Evolutionary conservation across 2,888 invertebrate species (phyloP).

Genomic region (Hipparchia sbordonii): DNA sequence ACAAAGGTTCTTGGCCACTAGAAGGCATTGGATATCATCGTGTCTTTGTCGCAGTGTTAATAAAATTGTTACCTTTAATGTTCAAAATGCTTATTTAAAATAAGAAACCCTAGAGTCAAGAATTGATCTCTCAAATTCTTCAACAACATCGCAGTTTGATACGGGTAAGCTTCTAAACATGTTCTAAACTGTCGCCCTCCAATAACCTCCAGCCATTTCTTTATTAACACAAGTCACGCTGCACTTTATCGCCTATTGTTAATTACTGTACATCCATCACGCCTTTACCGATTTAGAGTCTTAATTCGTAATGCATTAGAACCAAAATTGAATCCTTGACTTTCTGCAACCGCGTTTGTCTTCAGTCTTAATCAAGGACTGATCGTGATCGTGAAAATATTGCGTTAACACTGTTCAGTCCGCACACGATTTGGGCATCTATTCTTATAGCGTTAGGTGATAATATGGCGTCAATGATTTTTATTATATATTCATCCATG

Average conservation of each 20-base stretch:
- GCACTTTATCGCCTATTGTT: slow-evolving; percentile 27
- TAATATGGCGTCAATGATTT: background rate
- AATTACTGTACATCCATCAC: slow-evolving; percentile 17
- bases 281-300: background rate
- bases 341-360: background rate
- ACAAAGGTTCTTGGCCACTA: too few species aligned
- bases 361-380: slow-evolving; percentile 8
- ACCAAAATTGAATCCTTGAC: slow-evolving; percentile 1
- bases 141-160: background rate
- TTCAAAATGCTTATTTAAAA: too few species aligned
- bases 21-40: too few species aligned
- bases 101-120: background rate
- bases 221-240: slow-evolving; percentile 18
- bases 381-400: slow-evolving; percentile 2
- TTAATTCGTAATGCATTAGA: background rate
- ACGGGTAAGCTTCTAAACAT: background rate
- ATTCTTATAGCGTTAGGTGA: background rate
- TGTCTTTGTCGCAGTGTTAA: too few species aligned
- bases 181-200: background rate
- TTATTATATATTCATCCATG: background rate
- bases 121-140: background rate
- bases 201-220: slow-evolving; percentile 5
- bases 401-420: background rate
- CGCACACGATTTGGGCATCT: background rate
- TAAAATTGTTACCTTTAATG: too few species aligned